Evolutionary conservation across 2,113 vertebrate species (phyloP).

Genomic region (Melanerpes formicivorus): DNA sequence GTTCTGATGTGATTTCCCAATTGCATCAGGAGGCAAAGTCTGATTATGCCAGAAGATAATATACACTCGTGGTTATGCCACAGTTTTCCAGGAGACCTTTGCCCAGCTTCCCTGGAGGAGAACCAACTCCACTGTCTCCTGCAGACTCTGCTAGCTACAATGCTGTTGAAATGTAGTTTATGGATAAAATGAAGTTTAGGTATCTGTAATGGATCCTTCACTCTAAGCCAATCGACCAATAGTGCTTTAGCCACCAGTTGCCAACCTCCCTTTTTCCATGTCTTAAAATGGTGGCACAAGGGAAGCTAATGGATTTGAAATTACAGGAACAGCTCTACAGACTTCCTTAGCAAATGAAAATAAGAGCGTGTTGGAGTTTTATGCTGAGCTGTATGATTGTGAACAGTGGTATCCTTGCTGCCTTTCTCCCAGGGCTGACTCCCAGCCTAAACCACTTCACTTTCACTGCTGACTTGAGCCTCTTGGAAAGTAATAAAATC

Average conservation of each 20-base stretch:
- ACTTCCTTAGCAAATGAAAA: slow-evolving; percentile 65
- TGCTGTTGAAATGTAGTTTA: slow-evolving; percentile 60
- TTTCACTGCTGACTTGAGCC: slow-evolving; percentile 52
- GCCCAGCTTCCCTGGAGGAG: slow-evolving; percentile 27
- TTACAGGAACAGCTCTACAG: slow-evolving; percentile 60
- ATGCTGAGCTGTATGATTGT: slow-evolving; percentile 31
- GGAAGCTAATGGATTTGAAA: slow-evolving; percentile 66
- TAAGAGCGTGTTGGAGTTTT: slow-evolving; percentile 52
- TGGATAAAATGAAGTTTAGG: slow-evolving; percentile 46
- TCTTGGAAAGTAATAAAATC: slow-evolving; percentile 65
- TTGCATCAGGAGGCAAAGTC: slow-evolving; percentile 21
- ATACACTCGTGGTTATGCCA: not conserved
- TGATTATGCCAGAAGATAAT: slow-evolving; percentile 21
- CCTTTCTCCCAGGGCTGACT: slow-evolving; percentile 44
- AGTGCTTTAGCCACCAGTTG: slow-evolving; percentile 71
- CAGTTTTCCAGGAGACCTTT: slow-evolving; percentile 50
- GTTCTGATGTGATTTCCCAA: slow-evolving; percentile 67
- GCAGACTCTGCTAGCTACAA: not conserved
- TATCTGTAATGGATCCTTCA: slow-evolving; percentile 74
- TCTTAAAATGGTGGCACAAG: not conserved
- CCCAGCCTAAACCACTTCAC: slow-evolving; percentile 40
- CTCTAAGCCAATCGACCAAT: slow-evolving; percentile 61
- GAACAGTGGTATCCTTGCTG: slow-evolving; percentile 11
- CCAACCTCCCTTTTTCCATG: slow-evolving; percentile 42
- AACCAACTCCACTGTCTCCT: slow-evolving; percentile 3